Evolutionary conservation across 2,888 invertebrate species (phyloP), one percentile per base, ranked within the genome.

Genomic region (Cataglyphis rosenhaueri): DNA sequence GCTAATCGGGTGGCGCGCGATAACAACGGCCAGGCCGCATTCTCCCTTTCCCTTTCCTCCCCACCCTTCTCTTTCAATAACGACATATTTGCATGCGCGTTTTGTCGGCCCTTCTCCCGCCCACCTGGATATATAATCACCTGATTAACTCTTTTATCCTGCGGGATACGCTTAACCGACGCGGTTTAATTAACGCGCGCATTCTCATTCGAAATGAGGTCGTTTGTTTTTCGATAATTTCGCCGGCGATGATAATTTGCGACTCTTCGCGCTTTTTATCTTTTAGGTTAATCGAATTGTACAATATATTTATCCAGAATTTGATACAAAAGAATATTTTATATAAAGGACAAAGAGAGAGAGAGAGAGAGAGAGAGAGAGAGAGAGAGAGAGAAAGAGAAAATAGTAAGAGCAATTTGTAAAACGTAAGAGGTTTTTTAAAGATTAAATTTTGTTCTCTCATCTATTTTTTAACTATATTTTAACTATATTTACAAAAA

Each of bases 1-100:
- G 91, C 88, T 91, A 91, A 91, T 87, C 91, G 89, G 84, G 68
- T 59, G 83, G 25, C 52, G 57, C 52, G 41, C 86, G 86, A 85
- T 89, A 89, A 88, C 84, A 65, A 52, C 52, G n/a, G 73, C 38
- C 57, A 79, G 48, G 76, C 59, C 35, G 66, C 68, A 75, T 52
- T 66, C 74, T 8, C 48, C 48, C n/a, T 18, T n/a, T 0, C 32
- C 32, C 32, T 32, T 5, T 5, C 35, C 35, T 6, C 32, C 25
- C 25, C 25, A 25, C 25, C 25, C 25, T 25, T 1, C 35, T 4
- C 35, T 6, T 35, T n/a, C n/a, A 68, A 76, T 87, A 90, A 86
- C 81, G 89, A 89, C 61, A 74, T 48, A 75, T 85, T 86, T 87
- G 87, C 87, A 84, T 85, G 89, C 82, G 83, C 86, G 55, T 88